A percentile compares a stretch with the other conserved stretches of the same genome.
These are phyloP conservation scores for Drosophila formosana DNA, from an alignment of 2,888 invertebrate genomes.

Conservation along the genomic window DNA sequence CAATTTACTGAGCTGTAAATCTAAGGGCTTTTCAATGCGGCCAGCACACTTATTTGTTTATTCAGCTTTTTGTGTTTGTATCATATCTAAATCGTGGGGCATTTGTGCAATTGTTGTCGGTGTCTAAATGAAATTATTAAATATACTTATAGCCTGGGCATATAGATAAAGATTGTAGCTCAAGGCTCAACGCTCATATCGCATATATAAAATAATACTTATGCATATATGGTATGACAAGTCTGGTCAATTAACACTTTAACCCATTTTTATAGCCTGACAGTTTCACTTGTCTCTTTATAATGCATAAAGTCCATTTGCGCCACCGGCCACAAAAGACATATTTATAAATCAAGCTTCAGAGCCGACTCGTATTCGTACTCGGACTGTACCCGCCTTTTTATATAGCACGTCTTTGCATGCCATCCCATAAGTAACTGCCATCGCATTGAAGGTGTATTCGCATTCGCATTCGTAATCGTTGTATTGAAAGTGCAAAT, in stretches of 20 bases:
- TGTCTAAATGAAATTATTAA: slow-evolving; percentile 12
- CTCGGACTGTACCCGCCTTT: slow-evolving; percentile 44
- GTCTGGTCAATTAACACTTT: slow-evolving; percentile 37
- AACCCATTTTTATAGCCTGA: slow-evolving; percentile 25
- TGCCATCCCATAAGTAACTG: slow-evolving; percentile 21
- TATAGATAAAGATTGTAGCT: slow-evolving; percentile 19
- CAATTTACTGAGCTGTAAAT: slow-evolving; percentile 48
- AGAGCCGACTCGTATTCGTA: slow-evolving; percentile 6
- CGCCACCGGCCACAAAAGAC: slow-evolving; percentile 13
- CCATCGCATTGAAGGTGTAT: slow-evolving; percentile 22
- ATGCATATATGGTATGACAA: slow-evolving; percentile 16
- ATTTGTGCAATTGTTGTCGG: slow-evolving; percentile 6
- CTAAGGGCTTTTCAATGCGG: slow-evolving; percentile 26
- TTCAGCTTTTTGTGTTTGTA: slow-evolving; percentile 23
- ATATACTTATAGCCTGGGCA: slow-evolving; percentile 7
- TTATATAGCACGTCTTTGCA: slow-evolving; percentile 23
- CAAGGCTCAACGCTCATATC: slow-evolving; percentile 22
- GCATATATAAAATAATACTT: not conserved
- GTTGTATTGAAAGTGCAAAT: slow-evolving; percentile 29
- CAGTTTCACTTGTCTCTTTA: slow-evolving; percentile 25
- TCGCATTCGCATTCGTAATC: not conserved
- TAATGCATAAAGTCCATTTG: slow-evolving; percentile 31
- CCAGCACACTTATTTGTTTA: slow-evolving; percentile 67
- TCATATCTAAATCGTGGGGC: slow-evolving; percentile 21
- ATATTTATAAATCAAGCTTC: slow-evolving; percentile 37